phyloP scores from a whole-genome alignment of 1,140 invertebrate species.

The Myzus persicae region DNA sequence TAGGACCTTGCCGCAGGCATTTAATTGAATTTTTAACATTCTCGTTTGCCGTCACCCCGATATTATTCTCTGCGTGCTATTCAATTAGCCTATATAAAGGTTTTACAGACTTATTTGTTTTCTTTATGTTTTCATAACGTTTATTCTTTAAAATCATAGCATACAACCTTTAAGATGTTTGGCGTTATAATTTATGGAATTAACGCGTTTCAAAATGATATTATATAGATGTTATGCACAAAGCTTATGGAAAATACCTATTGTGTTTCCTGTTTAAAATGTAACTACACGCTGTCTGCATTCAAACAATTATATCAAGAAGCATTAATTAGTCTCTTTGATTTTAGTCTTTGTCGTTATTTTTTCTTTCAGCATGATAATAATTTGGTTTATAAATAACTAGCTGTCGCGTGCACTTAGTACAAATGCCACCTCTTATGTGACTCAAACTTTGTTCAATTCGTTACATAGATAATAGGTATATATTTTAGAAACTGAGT shows the following conservation, averaged over 20 bases:
- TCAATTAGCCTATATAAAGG: not conserved
- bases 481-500: no score
- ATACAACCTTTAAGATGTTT: not conserved
- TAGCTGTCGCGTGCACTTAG: no score
- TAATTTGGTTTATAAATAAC: not conserved
- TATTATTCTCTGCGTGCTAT: not conserved
- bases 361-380: not conserved
- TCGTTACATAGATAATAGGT: no score
- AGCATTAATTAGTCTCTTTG: no score
- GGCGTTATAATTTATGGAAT: not conserved
- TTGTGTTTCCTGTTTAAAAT: not conserved
- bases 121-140: not conserved
- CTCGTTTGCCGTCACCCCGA: conserved; percentile 33
- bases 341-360: not conserved
- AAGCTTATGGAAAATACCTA: not conserved
- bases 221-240: not conserved
- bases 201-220: not conserved
- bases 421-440: no score
- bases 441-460: no score
- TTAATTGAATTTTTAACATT: not conserved
- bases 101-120: not conserved
- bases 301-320: no score
- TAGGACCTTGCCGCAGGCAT: not conserved
- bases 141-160: not conserved
- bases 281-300: not conserved